Evolutionary conservation across 2,888 invertebrate species (phyloP), one percentile per base, ranked within the genome.

Genomic region (Willowsia nigromaculata): DNA sequence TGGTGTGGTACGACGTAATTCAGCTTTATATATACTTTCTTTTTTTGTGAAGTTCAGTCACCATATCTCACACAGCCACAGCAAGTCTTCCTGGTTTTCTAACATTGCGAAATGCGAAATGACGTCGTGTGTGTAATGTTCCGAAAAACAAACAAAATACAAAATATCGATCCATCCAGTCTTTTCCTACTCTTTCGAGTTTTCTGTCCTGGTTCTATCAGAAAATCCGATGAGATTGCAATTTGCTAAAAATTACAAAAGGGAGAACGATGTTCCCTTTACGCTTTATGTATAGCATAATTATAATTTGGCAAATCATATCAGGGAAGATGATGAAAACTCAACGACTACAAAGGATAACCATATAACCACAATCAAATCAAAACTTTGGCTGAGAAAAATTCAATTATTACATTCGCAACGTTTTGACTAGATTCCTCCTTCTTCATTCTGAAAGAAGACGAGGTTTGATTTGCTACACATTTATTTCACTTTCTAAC

Each of bases 81-180:
- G 27, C 3, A 33, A 33, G n/a, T 33, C 6, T 22, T 62, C 30
- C 30, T 65, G 15, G 65, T 65, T 65, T 33, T 65, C n/a, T 65
- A 56, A 22, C 22, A 65, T 33, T 65, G 65, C 11, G 6, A 65
- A 65, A 65, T 3, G n/a, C 6, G 33, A n/a, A 33, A 15, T 65
- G 33, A 18, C 15, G 47, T n/a, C 15, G 7, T 62, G 59, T 30
- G 56, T 25, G 18, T 62, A 65, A 56, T 13, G n/a, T 65, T 6
- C 15, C 13, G 65, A 65, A 30, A n/a, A 65, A 65, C 65, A 65
- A 65, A 65, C 33, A 65, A 33, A 65, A 62, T 30, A 30, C 30
- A 62, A 27, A 62, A 65, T 33, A 65, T 65, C 65, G 65, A 65
- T 65, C 65, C 33, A 65, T 33, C 7, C 33, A 65, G 33, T 33